Evolutionary conservation across 2,113 vertebrate genomes (phyloP).

Genomic region (Pteronura brasiliensis): DNA sequence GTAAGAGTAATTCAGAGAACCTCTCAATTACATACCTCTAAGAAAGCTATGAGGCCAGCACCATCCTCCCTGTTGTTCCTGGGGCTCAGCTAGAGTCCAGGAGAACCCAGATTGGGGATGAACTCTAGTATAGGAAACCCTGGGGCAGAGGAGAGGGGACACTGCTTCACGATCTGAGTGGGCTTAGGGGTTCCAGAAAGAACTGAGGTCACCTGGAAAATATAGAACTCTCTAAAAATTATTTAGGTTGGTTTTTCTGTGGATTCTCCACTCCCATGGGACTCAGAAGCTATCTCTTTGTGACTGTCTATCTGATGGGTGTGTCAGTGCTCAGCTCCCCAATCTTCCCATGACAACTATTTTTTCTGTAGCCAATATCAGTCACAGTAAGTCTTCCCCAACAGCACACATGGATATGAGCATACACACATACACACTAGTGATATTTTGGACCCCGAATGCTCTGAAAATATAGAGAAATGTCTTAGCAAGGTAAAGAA

Average conservation of each 20-base stretch:
- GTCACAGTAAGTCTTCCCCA: background rate
- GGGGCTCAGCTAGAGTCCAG: background rate
- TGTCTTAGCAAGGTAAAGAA: slow-evolving; percentile 9
- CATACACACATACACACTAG: background rate
- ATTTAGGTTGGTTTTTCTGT: background rate
- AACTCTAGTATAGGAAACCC: background rate
- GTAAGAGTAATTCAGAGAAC: background rate
- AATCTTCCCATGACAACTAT: background rate
- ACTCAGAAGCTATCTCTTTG: background rate
- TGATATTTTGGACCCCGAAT: slow-evolving; percentile 7
- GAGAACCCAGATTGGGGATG: background rate
- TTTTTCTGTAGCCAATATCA: background rate
- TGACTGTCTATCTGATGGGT: background rate
- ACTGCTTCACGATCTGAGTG: background rate
- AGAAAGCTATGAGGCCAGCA: background rate
- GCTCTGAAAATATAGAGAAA: slow-evolving; percentile 30
- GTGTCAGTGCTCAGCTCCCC: background rate
- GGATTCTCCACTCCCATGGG: background rate
- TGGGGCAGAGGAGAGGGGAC: background rate
- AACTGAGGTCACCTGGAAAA: background rate
- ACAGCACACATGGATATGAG: background rate
- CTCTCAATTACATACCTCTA: background rate
- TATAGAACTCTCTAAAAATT: background rate
- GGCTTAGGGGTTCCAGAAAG: background rate
- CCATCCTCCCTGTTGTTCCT: background rate